Evolutionary conservation across 2,888 invertebrate genomes (phyloP).

Genomic region (Dorcus hopei): DNA sequence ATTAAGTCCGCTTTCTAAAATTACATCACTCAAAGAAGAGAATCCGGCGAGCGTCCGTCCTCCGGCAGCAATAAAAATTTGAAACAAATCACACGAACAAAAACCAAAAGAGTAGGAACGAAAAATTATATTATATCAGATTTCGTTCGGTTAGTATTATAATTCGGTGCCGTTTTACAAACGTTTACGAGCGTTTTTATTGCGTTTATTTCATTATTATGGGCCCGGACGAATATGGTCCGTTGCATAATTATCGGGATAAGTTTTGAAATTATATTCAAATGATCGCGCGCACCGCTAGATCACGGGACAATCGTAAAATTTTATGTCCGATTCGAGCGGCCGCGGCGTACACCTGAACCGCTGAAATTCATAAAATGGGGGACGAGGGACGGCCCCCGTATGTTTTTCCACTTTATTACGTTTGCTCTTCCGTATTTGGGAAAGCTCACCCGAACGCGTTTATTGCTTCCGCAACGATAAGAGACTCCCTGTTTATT

Average conservation of each 20-base stretch:
- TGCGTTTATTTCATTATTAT: no score
- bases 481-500: neutral
- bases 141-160: neutral
- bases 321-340: neutral
- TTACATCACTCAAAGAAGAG: no score
- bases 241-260: constrained; percentile 3
- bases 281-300: neutral
- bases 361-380: neutral
- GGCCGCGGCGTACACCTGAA: no score
- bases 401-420: constrained; percentile 1
- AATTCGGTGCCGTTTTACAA: neutral
- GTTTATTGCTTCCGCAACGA: neutral
- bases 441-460: neutral
- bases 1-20: no score
- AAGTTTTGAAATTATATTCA: constrained; percentile 9
- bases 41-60: no score
- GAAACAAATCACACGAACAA: no score
- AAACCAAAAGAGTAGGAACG: no score
- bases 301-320: neutral
- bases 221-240: neutral
- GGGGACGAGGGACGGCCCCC: neutral
- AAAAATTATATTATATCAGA: no score
- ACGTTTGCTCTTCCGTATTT: neutral
- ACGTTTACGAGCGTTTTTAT: no score
- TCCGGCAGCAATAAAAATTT: no score